Evolutionary conservation across 2,888 invertebrate genomes (phyloP).

Genomic region (Platycheirus rosarum): DNA sequence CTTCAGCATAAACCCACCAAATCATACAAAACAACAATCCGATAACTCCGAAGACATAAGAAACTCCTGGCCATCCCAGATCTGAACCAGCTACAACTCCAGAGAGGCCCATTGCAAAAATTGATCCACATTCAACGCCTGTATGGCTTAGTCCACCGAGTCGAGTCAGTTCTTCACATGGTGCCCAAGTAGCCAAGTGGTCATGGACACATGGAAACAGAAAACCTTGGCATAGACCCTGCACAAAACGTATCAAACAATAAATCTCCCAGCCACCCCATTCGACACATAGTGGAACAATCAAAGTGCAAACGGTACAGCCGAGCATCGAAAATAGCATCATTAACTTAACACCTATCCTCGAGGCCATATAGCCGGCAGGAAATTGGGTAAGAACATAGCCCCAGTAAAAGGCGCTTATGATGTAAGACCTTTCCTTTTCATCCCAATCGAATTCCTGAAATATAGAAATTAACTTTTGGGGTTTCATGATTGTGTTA

Average conservation of each 20-base stretch:
- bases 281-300: conserved; percentile 86
- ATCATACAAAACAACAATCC: conserved; percentile 83
- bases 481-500: not conserved
- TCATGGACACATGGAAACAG: conserved; percentile 86
- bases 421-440: conserved; percentile 83
- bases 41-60: conserved; percentile 84
- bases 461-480: not conserved
- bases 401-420: conserved; percentile 86
- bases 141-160: conserved; percentile 84
- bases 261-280: conserved; percentile 85
- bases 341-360: conserved; percentile 86
- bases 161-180: conserved; percentile 86
- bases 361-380: conserved; percentile 86
- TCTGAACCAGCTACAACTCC: conserved; percentile 84
- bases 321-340: conserved; percentile 83
- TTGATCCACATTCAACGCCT: conserved; percentile 86
- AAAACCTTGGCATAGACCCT: conserved; percentile 86
- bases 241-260: conserved; percentile 84
- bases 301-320: conserved; percentile 85
- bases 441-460: conserved; percentile 81
- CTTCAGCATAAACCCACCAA: conserved; percentile 84
- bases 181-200: conserved; percentile 86
- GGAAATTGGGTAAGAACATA: conserved; percentile 85
- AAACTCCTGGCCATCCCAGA: conserved; percentile 86
- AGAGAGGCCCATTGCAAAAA: conserved; percentile 85